Conservation (phyloP, 2,888 invertebrate genomes). For the Electrophaes corylata region DNA sequence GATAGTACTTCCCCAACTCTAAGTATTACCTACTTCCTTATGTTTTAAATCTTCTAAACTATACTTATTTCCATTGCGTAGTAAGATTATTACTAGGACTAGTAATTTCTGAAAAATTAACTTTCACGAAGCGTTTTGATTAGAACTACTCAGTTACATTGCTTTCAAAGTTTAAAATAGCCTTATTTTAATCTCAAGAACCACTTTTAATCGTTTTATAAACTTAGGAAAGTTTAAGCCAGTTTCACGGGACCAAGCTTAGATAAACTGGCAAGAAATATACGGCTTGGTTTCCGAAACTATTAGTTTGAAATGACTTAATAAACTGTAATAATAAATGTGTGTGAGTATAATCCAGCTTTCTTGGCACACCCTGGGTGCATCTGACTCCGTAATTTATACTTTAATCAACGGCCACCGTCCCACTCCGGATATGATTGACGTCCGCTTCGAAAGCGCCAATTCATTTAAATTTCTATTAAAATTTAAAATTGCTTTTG, state of each 20-base stretch:
- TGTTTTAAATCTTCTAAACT: too few species aligned
- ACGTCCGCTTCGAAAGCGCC: constrained; percentile 52
- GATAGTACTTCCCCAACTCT: too few species aligned
- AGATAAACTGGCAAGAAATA: background rate
- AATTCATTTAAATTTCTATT: constrained; percentile 28
- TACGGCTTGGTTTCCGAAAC: background rate
- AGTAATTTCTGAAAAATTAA: background rate
- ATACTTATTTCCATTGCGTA: too few species aligned
- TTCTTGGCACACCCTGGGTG: constrained; percentile 16
- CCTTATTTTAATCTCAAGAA: too few species aligned
- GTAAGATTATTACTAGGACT: too few species aligned
- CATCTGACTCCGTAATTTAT: constrained; percentile 54
- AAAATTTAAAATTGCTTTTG: constrained; percentile 20
- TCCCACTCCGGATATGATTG: constrained; percentile 56
- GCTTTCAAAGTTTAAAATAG: background rate
- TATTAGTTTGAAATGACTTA: background rate
- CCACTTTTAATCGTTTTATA: background rate
- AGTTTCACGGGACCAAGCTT: background rate
- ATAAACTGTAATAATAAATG: background rate
- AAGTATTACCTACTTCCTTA: too few species aligned
- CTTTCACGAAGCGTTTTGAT: background rate
- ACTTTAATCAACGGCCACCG: constrained; percentile 60
- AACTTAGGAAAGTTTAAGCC: background rate
- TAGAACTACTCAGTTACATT: background rate
- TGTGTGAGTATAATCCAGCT: constrained; percentile 17